Evolutionary conservation across 2,888 invertebrate species (phyloP).

Genomic region (Amorpha juglandis): DNA sequence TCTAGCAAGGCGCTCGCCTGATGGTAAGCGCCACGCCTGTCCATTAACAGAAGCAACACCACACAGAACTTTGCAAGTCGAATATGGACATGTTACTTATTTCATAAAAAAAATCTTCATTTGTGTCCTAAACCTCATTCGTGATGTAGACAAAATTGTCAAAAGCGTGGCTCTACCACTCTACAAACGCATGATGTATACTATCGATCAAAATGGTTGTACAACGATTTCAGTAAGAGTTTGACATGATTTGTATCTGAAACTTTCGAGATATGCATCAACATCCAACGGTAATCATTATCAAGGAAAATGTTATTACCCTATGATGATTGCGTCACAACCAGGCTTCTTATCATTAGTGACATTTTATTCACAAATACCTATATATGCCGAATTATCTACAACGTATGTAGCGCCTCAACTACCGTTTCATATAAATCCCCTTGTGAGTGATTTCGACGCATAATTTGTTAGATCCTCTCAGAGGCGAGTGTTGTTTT

Average conservation of each 20-base stretch:
- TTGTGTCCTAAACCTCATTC: too few species aligned
- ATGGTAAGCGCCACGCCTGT: too few species aligned
- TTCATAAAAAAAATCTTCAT: too few species aligned
- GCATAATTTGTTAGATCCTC: slow-evolving; percentile 11
- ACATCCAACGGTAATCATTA: background rate
- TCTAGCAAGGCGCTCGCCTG: too few species aligned
- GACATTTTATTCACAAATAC: slow-evolving; percentile 22
- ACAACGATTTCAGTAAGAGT: background rate
- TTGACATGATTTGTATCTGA: background rate
- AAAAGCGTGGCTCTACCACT: too few species aligned
- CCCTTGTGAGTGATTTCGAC: slow-evolving; percentile 24
- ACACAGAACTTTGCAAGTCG: too few species aligned
- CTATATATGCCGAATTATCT: slow-evolving; percentile 33
- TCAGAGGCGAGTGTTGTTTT: slow-evolving; percentile 10
- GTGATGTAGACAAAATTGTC: too few species aligned
- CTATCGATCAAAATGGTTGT: background rate
- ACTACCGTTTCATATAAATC: slow-evolving; percentile 34
- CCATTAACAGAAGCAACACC: too few species aligned
- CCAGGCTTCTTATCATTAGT: slow-evolving; percentile 13
- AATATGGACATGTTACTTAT: too few species aligned
- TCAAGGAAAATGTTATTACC: slow-evolving; percentile 21
- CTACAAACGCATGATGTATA: too few species aligned
- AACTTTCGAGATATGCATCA: slow-evolving; percentile 9
- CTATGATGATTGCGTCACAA: slow-evolving; percentile 21
- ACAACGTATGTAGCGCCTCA: slow-evolving; percentile 32